Evolutionary conservation across 1,140 invertebrate species (phyloP), one percentile per base, ranked within the genome.

Genomic region (Euwallacea fornicatus): DNA sequence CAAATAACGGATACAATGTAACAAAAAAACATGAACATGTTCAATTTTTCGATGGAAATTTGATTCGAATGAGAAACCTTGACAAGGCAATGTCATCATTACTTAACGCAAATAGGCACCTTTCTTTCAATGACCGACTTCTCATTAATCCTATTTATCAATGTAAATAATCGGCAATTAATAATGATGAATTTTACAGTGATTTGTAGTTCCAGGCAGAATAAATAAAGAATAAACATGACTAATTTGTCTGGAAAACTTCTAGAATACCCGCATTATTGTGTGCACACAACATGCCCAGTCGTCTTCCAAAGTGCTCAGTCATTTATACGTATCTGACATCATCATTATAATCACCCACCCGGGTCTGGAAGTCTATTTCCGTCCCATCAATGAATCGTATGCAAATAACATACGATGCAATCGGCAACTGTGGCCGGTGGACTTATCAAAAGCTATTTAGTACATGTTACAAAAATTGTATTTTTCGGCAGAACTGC

Each of bases 101-200:
- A 50, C 13, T 50, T 6, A 50, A 50, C 2, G 46, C 46, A 6
- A 13, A 50, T 1, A 4, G 21, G 21, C 21, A 33, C 21, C 21
- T 33, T 33, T 50, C 46, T 50, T 50, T 50, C 46, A 50, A 50
- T 50, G 46, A 50, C 46, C 46, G 46, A 50, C 9, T 50, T 50
- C 46, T 50, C 13, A 13, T 13, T 50, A 50, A 50, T 50, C 46
- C 13, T 2, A 50, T 50, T 13, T 50, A 6, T 50, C 2, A 50
- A 50, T 6, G 46, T 10, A 50, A 33, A 33, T 33, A 33, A 33
- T 33, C 21, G 21, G 21, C 4, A 33, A 33, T 33, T 33, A 33
- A 33, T 33, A 33, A 33, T 4, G 21, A 33, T 33, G 21, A 1
- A 33, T 33, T 33, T 33, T 33, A 33, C 21, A 2, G 21, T 4